phyloP scores from a whole-genome alignment of 2,113 vertebrate genomes.

The Stigmatopora argus region DNA sequence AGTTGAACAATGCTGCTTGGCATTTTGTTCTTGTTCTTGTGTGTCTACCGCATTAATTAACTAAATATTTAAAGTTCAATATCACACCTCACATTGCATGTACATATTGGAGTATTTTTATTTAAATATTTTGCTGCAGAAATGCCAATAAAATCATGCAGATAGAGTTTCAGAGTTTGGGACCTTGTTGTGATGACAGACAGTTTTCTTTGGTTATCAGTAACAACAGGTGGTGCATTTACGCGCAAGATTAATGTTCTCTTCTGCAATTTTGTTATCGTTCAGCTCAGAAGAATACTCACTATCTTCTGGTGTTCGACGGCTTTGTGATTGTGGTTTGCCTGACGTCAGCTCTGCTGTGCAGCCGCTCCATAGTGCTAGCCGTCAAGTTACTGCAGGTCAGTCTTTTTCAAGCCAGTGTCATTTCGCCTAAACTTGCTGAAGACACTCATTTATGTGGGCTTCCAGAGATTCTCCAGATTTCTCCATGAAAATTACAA shows the following conservation, averaged over 20 bases:
- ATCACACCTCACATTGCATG: background rate
- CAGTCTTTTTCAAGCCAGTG: slow-evolving; percentile 14
- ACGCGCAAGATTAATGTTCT: slow-evolving; percentile 27
- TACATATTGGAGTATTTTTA: background rate
- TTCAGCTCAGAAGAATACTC: slow-evolving; percentile 84
- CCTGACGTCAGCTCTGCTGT: slow-evolving; percentile 82
- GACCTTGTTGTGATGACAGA: background rate
- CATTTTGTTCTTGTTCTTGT: background rate
- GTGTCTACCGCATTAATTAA: background rate
- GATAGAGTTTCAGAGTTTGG: background rate
- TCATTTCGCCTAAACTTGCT: background rate
- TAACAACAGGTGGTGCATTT: slow-evolving; percentile 12
- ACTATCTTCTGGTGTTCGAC: slow-evolving; percentile 85
- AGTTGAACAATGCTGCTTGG: background rate
- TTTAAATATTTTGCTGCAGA: background rate
- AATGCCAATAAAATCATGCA: background rate
- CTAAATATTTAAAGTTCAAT: background rate
- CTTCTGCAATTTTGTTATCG: background rate
- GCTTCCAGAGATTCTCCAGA: slow-evolving; percentile 79
- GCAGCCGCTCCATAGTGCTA: slow-evolving; percentile 85
- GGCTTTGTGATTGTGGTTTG: slow-evolving; percentile 83
- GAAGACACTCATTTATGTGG: background rate
- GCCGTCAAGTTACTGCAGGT: slow-evolving; percentile 85
- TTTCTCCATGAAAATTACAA: slow-evolving; percentile 80
- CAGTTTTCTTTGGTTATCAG: slow-evolving; percentile 34